Base-by-base conservation (phyloP, 1,140 invertebrate genomes). In the Microplitis demolitor region DNA sequence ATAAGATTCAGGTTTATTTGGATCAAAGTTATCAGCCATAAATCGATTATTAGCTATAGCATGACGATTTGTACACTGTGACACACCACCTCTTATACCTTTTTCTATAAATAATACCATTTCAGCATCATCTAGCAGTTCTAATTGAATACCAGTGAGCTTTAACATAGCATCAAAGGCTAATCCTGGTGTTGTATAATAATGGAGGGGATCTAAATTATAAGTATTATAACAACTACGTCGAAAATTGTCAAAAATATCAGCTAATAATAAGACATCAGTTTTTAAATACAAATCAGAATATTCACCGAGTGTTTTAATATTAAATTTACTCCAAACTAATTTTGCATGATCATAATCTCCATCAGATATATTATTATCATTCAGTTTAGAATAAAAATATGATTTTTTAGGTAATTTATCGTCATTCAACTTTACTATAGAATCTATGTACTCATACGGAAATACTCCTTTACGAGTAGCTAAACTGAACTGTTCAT, bases 221-320 rank as follows among this genome's bases (percentile, higher is more conserved):
- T 85, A 79, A 13, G 74, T 76, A 60, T 71, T 73, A 56, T 76
- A 64, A 66, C 69, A 74, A 35, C 31, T 70, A 34, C 76, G 70
- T 74, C 84, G 39, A 78, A 87, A 89, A 77, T 87, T 86, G 82
- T 88, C 85, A 80, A 89, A 89, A 34, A 89, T 78, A 80, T 89
- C 87, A 5, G 80, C 82, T 16, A 66, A 39, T 14, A 69, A 37
- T 35, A 69, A n/a, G 1, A 69, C 34, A 39, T 69, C 67, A 14
- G 54, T 69, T 8, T 35, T 37, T 16, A 87, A 58, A 78, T 87
- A 88, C 11, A 85, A 54, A 74, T 88, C 79, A 8, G 77, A 80
- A 77, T 86, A 88, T 70, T 88, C 82, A 6, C 76, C 75, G 74
- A 87, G 77, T 64, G 74, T 84, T 50, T 72, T 51, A 75, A 81